Evolutionary conservation across 2,113 vertebrate genomes (phyloP), one percentile per base, ranked within the genome.

Genomic region (Podarcis muralis): DNA sequence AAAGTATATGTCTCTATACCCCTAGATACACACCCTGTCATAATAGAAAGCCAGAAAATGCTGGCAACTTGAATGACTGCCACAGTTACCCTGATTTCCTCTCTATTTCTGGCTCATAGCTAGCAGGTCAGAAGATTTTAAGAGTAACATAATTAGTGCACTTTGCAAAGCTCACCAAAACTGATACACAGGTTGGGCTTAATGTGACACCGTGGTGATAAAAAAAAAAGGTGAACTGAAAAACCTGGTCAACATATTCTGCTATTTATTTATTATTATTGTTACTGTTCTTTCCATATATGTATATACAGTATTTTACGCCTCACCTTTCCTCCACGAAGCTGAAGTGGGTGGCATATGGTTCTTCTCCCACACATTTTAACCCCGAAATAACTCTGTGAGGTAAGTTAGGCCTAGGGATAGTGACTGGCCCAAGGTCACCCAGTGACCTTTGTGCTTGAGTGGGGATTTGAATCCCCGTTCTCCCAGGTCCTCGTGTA

Each of bases 1-100:
- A 90, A 91, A 93, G 81, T 90, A 92, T 90, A 92, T 94, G 92
- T 59, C 40, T 92, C 90, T 91, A 88, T 94, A 95, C 94, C 89
- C 90, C 89, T 90, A 68, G 40, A 76, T 95, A 91, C 93, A 95
- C 92, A 94, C 88, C 92, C 93, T 93, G 93, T 94, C 95, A 93
- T 94, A 93, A 94, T 93, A 84, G 94, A 66, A 91, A 93, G 92
- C 91, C 92, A 93, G 93, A 92, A 93, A 94, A 92, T 88, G 87
- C 78, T 0, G 65, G 20, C 59, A 0, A 27, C 87, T 94, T 89
- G 59, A 87, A 87, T 65, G 68, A 27, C 69, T 81, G 89, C 69
- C 11, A 27, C 91, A 0, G 12, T 87, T 95, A 83, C 92, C 88
- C 86, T 87, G 68, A 53, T 91, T 93, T 91, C 86, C 81, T 86